Evolutionary conservation across 2,797 vertebrate species (phyloP).

Genomic region (Triplophysa bombifrons): DNA sequence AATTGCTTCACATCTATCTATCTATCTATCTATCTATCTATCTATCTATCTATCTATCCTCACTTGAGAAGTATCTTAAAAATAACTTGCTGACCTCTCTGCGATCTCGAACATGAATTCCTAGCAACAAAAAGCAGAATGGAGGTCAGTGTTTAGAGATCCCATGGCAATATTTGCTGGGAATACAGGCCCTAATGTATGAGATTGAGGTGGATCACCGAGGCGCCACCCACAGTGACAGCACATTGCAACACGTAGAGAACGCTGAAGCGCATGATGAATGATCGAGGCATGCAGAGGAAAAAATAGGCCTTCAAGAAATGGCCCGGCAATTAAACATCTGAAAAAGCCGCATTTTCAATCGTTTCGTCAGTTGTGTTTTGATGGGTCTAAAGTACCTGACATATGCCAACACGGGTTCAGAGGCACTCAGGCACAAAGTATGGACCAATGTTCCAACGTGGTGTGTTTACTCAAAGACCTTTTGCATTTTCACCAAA

Average conservation of each 20-base stretch:
- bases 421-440: constrained; percentile 44
- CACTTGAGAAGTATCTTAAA: constrained; percentile 4
- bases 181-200: constrained; percentile 57
- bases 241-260: constrained; percentile 50
- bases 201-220: constrained; percentile 55
- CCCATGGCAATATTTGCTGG: constrained; percentile 59
- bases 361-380: not conserved
- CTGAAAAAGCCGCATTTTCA: not conserved
- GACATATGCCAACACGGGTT: constrained; percentile 19
- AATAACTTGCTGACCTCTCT: constrained; percentile 47
- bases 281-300: constrained; percentile 4
- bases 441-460: constrained; percentile 38
- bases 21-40: not conserved
- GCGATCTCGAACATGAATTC: constrained; percentile 45
- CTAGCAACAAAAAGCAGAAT: constrained; percentile 49
- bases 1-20: too few relatives aligned
- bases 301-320: not conserved
- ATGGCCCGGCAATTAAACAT: not conserved
- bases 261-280: constrained; percentile 32
- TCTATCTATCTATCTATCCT: not conserved
- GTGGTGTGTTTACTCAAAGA: constrained; percentile 43
- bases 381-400: constrained; percentile 2
- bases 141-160: constrained; percentile 57
- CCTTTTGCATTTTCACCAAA: constrained; percentile 66
- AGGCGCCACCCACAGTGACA: constrained; percentile 56